Evolutionary conservation across 2,888 invertebrate genomes (phyloP).

Genomic region (Smittia aterrima): DNA sequence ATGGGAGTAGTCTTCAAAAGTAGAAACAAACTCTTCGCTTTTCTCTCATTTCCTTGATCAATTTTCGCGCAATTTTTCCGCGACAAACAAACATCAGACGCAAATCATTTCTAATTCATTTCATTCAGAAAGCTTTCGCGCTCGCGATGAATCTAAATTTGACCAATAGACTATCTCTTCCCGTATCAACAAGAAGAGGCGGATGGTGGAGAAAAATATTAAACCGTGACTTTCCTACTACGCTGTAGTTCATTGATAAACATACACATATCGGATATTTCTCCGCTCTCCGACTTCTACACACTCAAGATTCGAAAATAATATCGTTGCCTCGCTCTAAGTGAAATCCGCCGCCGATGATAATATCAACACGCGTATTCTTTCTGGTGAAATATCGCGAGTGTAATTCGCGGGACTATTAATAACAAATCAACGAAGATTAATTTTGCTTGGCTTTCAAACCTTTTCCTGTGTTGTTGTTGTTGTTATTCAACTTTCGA

Average conservation of each 20-base stretch:
- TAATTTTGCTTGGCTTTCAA: too few species aligned
- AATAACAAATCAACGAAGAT: too few species aligned
- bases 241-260: constrained; percentile 38
- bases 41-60: neutral
- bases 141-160: neutral
- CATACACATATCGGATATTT: neutral
- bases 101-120: too few species aligned
- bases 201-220: neutral
- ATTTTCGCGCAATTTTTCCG: neutral
- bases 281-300: neutral
- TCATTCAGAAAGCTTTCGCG: too few species aligned
- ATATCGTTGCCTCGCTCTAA: neutral
- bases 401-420: too few species aligned
- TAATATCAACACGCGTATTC: too few species aligned
- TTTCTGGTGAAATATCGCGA: too few species aligned
- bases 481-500: too few species aligned
- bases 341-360: neutral
- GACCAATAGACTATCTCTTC: neutral
- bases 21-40: neutral
- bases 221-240: constrained; percentile 19
- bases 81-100: too few species aligned
- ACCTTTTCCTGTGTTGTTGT: too few species aligned
- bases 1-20: constrained; percentile 27
- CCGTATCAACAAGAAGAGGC: neutral
- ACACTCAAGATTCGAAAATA: neutral